These are phyloP conservation scores for Ormyrus pomaceus DNA, from an alignment of 2,888 invertebrate genomes.

Conservation along the genomic window DNA sequence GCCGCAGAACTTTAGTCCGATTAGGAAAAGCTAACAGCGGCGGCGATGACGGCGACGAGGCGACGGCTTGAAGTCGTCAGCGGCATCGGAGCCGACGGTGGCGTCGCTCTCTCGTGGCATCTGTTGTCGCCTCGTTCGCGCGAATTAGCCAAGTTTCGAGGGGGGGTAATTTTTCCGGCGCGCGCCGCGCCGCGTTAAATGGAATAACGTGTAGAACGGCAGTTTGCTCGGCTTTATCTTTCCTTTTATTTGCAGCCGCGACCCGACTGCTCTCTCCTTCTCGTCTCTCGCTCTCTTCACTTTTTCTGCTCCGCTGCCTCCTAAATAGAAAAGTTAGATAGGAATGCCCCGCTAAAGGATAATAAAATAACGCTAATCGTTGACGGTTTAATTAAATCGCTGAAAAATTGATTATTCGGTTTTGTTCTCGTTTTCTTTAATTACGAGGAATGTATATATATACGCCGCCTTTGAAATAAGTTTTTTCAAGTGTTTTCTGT, in stretches of 20 bases:
- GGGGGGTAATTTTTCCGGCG: conserved; percentile 56
- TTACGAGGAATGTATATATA: no score
- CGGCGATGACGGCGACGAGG: not conserved
- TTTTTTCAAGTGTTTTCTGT: no score
- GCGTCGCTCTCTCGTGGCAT: conserved; percentile 66
- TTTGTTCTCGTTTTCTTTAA: no score
- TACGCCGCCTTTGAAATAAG: no score
- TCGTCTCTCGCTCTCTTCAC: not conserved
- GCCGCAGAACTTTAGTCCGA: conserved; percentile 60
- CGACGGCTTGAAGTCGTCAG: conserved; percentile 42
- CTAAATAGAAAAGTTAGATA: no score
- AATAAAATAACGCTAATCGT: no score
- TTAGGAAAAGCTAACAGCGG: conserved; percentile 51
- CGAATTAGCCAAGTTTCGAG: conserved; percentile 61
- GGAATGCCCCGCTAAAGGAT: no score
- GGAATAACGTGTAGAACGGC: conserved; percentile 43
- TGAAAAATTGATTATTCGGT: no score
- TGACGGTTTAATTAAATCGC: no score
- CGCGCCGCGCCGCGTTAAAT: conserved; percentile 40
- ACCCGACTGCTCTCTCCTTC: not conserved
- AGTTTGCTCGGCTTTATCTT: conserved; percentile 17
- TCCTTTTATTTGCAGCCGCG: conserved; percentile 13
- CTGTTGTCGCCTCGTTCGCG: conserved; percentile 60
- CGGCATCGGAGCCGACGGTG: conserved; percentile 48
- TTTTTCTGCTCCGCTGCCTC: not conserved